Conservation (phyloP, 2,888 invertebrate genomes). For the Perizoma flavofasciatum region DNA sequence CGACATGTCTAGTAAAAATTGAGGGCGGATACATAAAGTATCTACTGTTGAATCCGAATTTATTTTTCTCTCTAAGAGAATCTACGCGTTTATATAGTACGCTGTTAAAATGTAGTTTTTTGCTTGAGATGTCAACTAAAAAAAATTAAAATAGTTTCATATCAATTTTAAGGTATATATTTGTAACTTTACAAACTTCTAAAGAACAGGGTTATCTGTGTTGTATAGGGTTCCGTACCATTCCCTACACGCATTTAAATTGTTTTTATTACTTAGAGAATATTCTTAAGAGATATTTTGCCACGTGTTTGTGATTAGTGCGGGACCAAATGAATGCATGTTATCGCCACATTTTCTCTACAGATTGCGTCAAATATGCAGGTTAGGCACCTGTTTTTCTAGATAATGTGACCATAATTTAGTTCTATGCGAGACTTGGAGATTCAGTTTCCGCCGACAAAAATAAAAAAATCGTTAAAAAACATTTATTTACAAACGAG, state of each 20-base stretch:
- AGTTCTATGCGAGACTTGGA: background rate
- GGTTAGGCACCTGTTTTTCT: conserved; percentile 47
- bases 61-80: too few species aligned
- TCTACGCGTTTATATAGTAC: too few species aligned
- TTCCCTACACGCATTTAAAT: conserved; percentile 15
- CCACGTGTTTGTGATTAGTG: conserved; percentile 79
- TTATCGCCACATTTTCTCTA: conserved; percentile 68
- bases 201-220: background rate
- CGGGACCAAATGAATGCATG: conserved; percentile 65
- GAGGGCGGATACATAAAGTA: too few species aligned
- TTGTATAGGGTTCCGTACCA: conserved; percentile 4
- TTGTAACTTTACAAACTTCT: too few species aligned
- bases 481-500: too few species aligned
- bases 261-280: conserved; percentile 40
- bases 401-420: conserved; percentile 38
- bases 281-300: conserved; percentile 28
- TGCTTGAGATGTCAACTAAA: too few species aligned
- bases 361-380: conserved; percentile 64
- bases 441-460: too few species aligned
- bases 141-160: too few species aligned
- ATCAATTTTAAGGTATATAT: too few species aligned
- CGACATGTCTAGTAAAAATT: background rate
- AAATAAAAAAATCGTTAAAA: too few species aligned
- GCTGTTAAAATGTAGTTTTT: too few species aligned
- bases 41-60: too few species aligned